phyloP scores from a whole-genome alignment of 2,113 vertebrate genomes.

The Cynopterus brachyotis region DNA sequence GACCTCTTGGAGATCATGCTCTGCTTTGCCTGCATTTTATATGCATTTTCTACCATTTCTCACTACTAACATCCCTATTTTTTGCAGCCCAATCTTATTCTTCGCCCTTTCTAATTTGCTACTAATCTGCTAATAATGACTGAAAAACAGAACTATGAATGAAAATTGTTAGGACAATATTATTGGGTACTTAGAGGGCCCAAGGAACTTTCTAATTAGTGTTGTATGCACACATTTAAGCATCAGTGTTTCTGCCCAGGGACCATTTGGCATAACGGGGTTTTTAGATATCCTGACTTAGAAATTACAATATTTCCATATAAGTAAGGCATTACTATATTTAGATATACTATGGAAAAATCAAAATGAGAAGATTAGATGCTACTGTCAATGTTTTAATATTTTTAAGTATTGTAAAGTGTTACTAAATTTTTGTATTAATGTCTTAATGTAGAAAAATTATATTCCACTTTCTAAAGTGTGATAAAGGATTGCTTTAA shows the following conservation, averaged over 20 bases:
- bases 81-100: not conserved
- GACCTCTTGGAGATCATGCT: not conserved
- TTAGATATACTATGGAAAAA: not conserved
- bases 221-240: not conserved
- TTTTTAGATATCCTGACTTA: not conserved
- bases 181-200: not conserved
- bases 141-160: not conserved
- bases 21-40: not conserved
- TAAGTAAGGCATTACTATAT: not conserved
- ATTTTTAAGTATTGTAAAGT: not conserved
- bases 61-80: not conserved
- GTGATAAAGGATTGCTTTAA: not conserved
- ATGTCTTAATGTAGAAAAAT: not conserved
- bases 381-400: not conserved
- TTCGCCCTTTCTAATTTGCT: not conserved
- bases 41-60: not conserved
- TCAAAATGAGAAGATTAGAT: conserved; percentile 5
- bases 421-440: not conserved
- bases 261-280: not conserved
- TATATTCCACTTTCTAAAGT: conserved; percentile 14
- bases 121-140: not conserved
- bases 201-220: not conserved
- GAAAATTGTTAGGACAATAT: not conserved
- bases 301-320: not conserved
- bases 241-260: not conserved